phyloP scores from a whole-genome alignment of 1,140 invertebrate species.

The Sitophilus oryzae region DNA sequence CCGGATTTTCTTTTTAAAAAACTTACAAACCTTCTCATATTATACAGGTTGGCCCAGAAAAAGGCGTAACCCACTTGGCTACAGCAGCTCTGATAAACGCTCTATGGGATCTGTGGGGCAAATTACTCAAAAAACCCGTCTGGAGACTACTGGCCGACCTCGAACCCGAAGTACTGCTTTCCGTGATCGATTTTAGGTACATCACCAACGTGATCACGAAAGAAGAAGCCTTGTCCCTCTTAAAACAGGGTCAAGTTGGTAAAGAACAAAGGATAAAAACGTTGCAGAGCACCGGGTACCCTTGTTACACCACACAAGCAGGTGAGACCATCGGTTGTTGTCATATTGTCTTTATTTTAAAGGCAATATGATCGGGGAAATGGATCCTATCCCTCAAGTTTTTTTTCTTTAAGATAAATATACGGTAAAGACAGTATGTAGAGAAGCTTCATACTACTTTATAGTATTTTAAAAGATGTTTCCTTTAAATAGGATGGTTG shows the following conservation, averaged over 20 bases:
- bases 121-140: constrained; percentile 75
- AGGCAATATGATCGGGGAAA: too few species aligned
- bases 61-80: constrained; percentile 84
- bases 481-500: constrained; percentile 62
- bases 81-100: constrained; percentile 84
- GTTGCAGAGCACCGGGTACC: constrained; percentile 60
- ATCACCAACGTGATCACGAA: constrained; percentile 77
- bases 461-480: background rate
- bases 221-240: constrained; percentile 71
- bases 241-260: constrained; percentile 53
- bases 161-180: constrained; percentile 73
- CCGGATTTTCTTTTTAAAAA: too few species aligned
- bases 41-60: constrained; percentile 79
- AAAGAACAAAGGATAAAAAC: constrained; percentile 56
- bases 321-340: too few species aligned
- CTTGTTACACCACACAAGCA: constrained; percentile 73
- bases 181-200: constrained; percentile 78
- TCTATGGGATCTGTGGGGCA: constrained; percentile 87
- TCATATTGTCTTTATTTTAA: too few species aligned
- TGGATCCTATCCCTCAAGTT: too few species aligned
- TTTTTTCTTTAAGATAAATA: too few species aligned
- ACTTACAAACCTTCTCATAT: too few species aligned
- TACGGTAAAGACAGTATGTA: too few species aligned
- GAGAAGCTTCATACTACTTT: too few species aligned
- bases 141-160: constrained; percentile 82